These are phyloP conservation scores for Antigone vipio DNA, from an alignment of 2,113 vertebrate species.

Conservation along the genomic window DNA sequence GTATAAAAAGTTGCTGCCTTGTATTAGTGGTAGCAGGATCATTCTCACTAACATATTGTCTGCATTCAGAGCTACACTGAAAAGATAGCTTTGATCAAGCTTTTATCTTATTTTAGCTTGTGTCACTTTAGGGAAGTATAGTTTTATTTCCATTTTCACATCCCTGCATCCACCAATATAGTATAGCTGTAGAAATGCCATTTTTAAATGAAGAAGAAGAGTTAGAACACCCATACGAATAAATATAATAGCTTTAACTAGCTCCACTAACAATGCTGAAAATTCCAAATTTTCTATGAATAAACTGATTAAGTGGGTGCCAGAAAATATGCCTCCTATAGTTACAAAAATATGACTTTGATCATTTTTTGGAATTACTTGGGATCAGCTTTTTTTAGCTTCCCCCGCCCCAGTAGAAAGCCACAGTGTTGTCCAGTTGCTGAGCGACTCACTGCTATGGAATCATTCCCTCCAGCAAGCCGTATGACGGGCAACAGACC, in stretches of 20 bases:
- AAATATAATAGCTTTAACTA: neutral
- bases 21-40: neutral
- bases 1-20: neutral
- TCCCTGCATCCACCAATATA: neutral
- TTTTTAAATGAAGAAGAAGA: neutral
- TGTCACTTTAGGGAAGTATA: neutral
- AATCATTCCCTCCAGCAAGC: neutral
- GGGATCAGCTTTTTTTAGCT: neutral
- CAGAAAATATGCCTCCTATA: neutral
- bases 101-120: neutral
- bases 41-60: neutral
- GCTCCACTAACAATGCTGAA: neutral
- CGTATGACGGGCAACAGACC: accelerated
- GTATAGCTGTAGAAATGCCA: neutral
- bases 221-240: neutral
- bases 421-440: accelerated
- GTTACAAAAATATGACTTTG: neutral
- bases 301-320: neutral
- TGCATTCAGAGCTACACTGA: neutral
- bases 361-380: neutral
- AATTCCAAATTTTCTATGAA: neutral
- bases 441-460: neutral
- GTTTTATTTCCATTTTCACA: neutral
- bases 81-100: neutral
- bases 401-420: neutral